A percentile compares a stretch with the other conserved stretches of the same genome.
These are phyloP conservation scores for Sericinus montela DNA, from an alignment of 2,888 invertebrate genomes.

Conservation along the genomic window DNA sequence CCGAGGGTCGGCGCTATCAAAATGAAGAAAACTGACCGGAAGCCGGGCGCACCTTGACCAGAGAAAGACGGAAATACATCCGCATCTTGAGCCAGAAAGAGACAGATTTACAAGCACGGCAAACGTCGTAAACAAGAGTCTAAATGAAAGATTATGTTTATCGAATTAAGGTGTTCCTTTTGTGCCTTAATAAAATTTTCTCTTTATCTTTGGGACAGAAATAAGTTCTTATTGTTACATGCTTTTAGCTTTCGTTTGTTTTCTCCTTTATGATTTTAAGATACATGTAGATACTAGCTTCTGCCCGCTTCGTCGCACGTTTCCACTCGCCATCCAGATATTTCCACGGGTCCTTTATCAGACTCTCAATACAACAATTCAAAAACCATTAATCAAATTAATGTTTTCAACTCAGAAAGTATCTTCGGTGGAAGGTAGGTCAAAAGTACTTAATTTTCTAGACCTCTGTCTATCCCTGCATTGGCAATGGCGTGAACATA, in stretches of 20 bases:
- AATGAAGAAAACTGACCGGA: slow-evolving; percentile 39
- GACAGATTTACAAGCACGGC: slow-evolving; percentile 36
- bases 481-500: too few relatives aligned
- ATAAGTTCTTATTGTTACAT: slow-evolving; percentile 51
- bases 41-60: slow-evolving; percentile 47
- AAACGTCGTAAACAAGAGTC: slow-evolving; percentile 60
- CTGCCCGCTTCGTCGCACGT: too few relatives aligned
- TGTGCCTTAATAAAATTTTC: slow-evolving; percentile 60
- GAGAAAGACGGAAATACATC: slow-evolving; percentile 33
- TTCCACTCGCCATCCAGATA: too few relatives aligned
- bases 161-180: slow-evolving; percentile 68
- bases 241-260: slow-evolving; percentile 23
- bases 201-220: slow-evolving; percentile 51
- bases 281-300: too few relatives aligned
- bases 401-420: too few relatives aligned
- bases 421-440: too few relatives aligned
- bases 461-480: too few relatives aligned
- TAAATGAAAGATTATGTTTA: slow-evolving; percentile 78
- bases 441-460: too few relatives aligned
- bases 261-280: background rate
- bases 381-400: too few relatives aligned
- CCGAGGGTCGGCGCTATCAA: slow-evolving; percentile 35
- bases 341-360: too few relatives aligned
- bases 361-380: too few relatives aligned
- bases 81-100: slow-evolving; percentile 25